These are phyloP conservation scores for Vanessa cardui DNA, from an alignment of 2,888 invertebrate species.

Conservation along the genomic window DNA sequence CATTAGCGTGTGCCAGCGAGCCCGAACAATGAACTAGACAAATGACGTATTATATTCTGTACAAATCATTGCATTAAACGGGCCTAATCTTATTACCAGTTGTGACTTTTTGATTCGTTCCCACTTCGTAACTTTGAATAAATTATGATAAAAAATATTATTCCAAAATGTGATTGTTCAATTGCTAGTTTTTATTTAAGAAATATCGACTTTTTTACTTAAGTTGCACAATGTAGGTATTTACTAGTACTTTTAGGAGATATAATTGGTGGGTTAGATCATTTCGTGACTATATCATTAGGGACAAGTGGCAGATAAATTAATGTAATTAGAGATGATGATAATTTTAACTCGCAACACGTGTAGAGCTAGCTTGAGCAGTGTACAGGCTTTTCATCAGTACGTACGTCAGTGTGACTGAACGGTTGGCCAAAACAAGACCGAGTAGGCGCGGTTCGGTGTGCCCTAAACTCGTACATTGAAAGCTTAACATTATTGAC, in stretches of 20 bases:
- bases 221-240: neutral
- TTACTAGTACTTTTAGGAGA: neutral
- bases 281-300: neutral
- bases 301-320: neutral
- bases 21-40: conserved; percentile 78
- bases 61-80: conserved; percentile 1
- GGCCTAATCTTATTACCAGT: neutral
- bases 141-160: too few species aligned
- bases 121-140: neutral
- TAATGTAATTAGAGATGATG: conserved; percentile 13
- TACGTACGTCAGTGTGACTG: conserved; percentile 16
- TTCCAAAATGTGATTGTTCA: too few species aligned
- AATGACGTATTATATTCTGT: conserved; percentile 34
- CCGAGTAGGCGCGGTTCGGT: conserved; percentile 13
- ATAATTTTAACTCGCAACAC: neutral
- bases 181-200: too few species aligned
- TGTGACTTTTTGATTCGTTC: neutral
- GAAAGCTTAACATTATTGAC: conserved; percentile 45
- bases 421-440: conserved; percentile 29
- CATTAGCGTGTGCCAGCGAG: conserved; percentile 75
- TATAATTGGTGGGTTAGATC: conserved; percentile 11
- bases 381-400: neutral
- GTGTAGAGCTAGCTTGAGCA: too few species aligned
- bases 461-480: conserved; percentile 29
- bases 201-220: too few species aligned